Conservation (phyloP, 2,797 vertebrate species). For the Cirrhinus molitorella region DNA sequence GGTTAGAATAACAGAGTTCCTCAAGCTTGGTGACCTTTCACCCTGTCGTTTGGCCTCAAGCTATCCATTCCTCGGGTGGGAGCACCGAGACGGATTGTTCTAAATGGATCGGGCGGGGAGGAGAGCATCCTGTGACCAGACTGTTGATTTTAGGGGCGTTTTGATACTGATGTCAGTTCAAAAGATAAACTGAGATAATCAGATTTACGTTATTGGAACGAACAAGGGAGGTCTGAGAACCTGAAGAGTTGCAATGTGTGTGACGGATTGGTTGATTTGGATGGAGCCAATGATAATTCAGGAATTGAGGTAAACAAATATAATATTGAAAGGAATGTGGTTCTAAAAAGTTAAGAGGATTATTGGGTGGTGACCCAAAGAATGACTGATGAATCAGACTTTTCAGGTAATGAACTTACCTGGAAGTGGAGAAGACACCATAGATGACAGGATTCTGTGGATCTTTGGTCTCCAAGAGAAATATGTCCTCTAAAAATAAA, state of each 20-base stretch:
- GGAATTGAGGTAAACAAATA: constrained; percentile 28
- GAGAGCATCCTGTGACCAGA: constrained; percentile 40
- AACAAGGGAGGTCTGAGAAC: constrained; percentile 24
- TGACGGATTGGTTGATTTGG: constrained; percentile 35
- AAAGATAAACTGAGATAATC: constrained; percentile 47
- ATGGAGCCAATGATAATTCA: constrained; percentile 27
- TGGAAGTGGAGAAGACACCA: constrained; percentile 87
- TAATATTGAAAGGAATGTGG: constrained; percentile 22
- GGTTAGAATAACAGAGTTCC: constrained; percentile 71
- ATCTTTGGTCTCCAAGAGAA: constrained; percentile 85
- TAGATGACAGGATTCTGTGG: constrained; percentile 85
- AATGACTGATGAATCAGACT: background rate
- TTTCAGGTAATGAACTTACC: constrained; percentile 69
- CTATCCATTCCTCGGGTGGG: constrained; percentile 32
- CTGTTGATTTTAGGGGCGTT: constrained; percentile 55
- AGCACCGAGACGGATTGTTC: constrained; percentile 51
- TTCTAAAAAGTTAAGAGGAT: constrained; percentile 2
- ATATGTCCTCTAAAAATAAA: constrained; percentile 84
- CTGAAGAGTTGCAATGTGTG: constrained; percentile 1
- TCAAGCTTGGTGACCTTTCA: constrained; percentile 67
- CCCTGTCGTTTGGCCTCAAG: constrained; percentile 59
- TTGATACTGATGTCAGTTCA: constrained; percentile 44
- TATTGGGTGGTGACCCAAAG: background rate
- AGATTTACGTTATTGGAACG: constrained; percentile 36
- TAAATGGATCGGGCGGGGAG: constrained; percentile 42